Conservation (phyloP, 2,797 vertebrate genomes). For the Diplodus sargus region DNA sequence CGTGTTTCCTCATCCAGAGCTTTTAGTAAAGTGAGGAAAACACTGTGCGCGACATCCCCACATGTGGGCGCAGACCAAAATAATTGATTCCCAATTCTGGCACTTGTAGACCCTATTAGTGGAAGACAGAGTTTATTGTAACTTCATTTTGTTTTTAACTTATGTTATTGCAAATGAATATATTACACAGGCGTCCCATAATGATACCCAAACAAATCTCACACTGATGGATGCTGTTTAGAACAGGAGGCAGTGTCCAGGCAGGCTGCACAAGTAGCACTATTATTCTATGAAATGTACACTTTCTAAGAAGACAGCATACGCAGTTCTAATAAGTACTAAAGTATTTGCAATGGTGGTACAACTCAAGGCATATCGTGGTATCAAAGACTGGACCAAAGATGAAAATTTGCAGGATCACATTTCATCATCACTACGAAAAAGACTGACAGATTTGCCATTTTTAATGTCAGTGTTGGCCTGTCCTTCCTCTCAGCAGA, state of each 20-base stretch:
- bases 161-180: no score
- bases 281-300: background rate
- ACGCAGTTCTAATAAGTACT: background rate
- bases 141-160: no score
- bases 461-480: background rate
- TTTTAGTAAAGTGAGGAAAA: no score
- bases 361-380: no score
- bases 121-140: no score
- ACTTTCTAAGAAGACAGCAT: background rate
- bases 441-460: background rate
- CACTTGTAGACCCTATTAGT: no score
- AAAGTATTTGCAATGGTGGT: background rate
- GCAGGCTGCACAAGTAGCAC: background rate
- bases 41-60: no score
- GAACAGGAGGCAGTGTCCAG: background rate
- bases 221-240: background rate
- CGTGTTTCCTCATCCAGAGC: no score
- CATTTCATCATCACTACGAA: background rate
- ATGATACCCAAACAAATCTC: background rate
- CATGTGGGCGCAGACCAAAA: no score
- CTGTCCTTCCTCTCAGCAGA: background rate
- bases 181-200: no score
- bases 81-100: no score
- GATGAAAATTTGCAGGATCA: background rate
- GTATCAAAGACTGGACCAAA: no score